Evolutionary conservation across 2,797 vertebrate genomes (phyloP).

Genomic region (Poeciliopsis presidionis): DNA sequence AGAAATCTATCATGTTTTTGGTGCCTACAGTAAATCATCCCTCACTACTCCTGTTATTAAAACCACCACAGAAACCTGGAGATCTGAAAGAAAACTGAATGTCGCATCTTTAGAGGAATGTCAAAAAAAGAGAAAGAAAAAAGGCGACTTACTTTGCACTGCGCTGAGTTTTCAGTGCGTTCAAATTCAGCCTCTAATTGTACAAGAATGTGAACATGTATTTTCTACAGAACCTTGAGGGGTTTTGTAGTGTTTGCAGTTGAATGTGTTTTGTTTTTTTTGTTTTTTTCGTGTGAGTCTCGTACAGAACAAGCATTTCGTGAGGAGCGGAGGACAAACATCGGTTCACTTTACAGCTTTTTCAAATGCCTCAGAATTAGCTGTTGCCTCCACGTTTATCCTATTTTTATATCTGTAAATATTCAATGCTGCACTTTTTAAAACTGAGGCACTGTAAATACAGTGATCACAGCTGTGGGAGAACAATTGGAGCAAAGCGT

Average conservation of each 20-base stretch:
- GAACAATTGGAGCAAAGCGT: conserved; percentile 7
- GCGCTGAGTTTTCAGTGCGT: conserved; percentile 64
- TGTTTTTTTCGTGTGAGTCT: conserved; percentile 10
- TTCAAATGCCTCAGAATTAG: conserved; percentile 31
- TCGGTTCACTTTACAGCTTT: conserved; percentile 43
- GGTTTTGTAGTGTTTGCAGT: conserved; percentile 51
- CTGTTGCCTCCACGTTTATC: background rate
- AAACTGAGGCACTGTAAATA: conserved; percentile 65
- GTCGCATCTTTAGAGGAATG: conserved; percentile 76
- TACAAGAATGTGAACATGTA: conserved; percentile 66
- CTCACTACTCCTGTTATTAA: conserved; percentile 22
- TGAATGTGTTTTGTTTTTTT: conserved; percentile 22
- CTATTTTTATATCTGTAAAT: conserved; percentile 79
- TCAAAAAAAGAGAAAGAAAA: conserved; percentile 49
- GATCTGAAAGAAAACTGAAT: conserved; percentile 67
- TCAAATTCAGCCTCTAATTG: conserved; percentile 59
- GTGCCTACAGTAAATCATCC: conserved; percentile 54
- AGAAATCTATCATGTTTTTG: conserved; percentile 31
- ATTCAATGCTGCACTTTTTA: conserved; percentile 68
- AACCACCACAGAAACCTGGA: conserved; percentile 15
- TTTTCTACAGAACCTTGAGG: conserved; percentile 66
- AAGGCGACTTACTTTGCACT: conserved; percentile 75
- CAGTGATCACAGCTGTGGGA: conserved; percentile 45
- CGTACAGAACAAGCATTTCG: conserved; percentile 65
- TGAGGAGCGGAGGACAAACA: conserved; percentile 26